Conservation (phyloP, 1,140 invertebrate species). For the Adoxophyes honmai region DNA sequence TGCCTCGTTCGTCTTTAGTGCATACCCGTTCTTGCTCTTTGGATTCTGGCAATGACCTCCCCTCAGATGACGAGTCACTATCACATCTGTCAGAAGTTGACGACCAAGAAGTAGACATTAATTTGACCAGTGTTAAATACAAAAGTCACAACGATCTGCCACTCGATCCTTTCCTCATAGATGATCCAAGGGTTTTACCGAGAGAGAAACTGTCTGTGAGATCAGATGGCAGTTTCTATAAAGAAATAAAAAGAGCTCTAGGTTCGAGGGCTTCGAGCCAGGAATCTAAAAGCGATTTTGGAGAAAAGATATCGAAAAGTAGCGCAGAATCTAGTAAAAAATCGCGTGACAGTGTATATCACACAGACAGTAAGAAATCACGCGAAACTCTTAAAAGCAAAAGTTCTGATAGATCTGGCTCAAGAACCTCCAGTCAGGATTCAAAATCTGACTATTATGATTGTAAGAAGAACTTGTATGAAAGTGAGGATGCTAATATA, state of each 20-base stretch:
- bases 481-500: slow-evolving; percentile 49
- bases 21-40: slow-evolving; percentile 81
- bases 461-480: slow-evolving; percentile 69
- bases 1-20: slow-evolving; percentile 38
- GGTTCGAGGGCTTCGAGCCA: slow-evolving; percentile 81
- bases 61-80: slow-evolving; percentile 80
- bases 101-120: slow-evolving; percentile 43
- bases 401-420: slow-evolving; percentile 76
- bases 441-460: slow-evolving; percentile 79
- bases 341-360: slow-evolving; percentile 79
- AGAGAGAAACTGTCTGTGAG: slow-evolving; percentile 82
- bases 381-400: slow-evolving; percentile 79
- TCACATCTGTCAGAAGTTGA: slow-evolving; percentile 74
- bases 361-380: slow-evolving; percentile 81
- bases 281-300: slow-evolving; percentile 82
- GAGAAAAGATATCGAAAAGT: slow-evolving; percentile 80
- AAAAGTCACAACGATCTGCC: slow-evolving; percentile 79
- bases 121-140: slow-evolving; percentile 73
- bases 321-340: slow-evolving; percentile 81
- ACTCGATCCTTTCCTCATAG: slow-evolving; percentile 81
- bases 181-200: slow-evolving; percentile 82
- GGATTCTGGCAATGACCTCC: slow-evolving; percentile 83
- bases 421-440: slow-evolving; percentile 81
- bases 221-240: slow-evolving; percentile 83
- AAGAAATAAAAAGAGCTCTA: slow-evolving; percentile 79